Base-by-base conservation (phyloP, 2,113 vertebrate genomes). In the Tragelaphus imberbis region DNA sequence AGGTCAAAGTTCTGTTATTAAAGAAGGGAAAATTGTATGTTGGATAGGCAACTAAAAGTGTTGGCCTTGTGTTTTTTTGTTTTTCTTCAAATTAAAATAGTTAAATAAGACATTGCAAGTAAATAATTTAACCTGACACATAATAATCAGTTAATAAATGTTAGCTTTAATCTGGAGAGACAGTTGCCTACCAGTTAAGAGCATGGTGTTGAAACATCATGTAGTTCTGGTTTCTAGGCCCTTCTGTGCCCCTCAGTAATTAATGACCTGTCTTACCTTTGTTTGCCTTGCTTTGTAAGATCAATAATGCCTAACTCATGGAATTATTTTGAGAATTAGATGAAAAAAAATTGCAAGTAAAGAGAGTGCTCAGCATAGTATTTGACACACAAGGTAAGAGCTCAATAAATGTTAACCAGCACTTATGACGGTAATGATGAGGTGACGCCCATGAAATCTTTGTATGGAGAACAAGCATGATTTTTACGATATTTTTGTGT, bases 71-170 rank as follows among this genome's bases (percentile, higher is more conserved):
- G 8, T 47, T 47, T 97, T 71, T 68, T 49, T n/a, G n/a, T n/a
- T 47, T 68, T 40, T 56, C n/a, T 44, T 28, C 14, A 33, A 82
- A 79, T 97, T 89, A 84, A 86, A 90, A 63, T 95, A 56, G 40
- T 92, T 91, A 79, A 85, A n/a, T 71, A 82, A 91, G 53, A 88
- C 23, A 85, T 91, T 81, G 28, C 30, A 94, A 84, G 53, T 95
- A 88, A 97, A 59, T 90, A 92, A 86, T 86, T 96, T 91, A 95
- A 96, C 53, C 25, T 84, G 85, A 84, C 14, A 61, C 21, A 14
- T 58, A 58, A 58, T 88, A 53, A 49, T 93, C 47, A 88, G 71
- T 97, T 97, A 90, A 95, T 91, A 89, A 87, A 71, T 65, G 71
- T 71, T 80, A 92, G 61, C 36, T 89, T 97, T 85, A 87, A 75